Percentiles rank a stretch among this genome's conserved stretches.
phyloP scores from a whole-genome alignment of 2,888 invertebrate species.

The Mongoloraphidia duomilia region DNA sequence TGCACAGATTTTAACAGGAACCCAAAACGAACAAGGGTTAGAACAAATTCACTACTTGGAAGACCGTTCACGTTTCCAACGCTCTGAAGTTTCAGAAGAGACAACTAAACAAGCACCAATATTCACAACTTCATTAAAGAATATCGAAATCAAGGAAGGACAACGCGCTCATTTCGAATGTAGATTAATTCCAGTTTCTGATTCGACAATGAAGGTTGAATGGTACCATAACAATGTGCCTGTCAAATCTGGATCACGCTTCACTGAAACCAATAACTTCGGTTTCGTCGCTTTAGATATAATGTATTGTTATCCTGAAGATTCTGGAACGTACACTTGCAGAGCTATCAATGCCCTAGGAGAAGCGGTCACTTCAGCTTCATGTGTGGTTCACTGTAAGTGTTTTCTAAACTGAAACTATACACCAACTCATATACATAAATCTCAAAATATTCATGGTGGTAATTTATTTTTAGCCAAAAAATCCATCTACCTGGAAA shows the following conservation, averaged over 20 bases:
- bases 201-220: slow-evolving; percentile 84
- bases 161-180: slow-evolving; percentile 92
- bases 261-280: slow-evolving; percentile 92
- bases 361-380: slow-evolving; percentile 84
- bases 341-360: slow-evolving; percentile 84
- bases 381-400: slow-evolving; percentile 66
- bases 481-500: slow-evolving; percentile 74
- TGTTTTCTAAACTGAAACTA: slow-evolving; percentile 3
- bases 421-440: slow-evolving; percentile 5
- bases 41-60: slow-evolving; percentile 83
- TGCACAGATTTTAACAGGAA: slow-evolving; percentile 67
- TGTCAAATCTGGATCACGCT: slow-evolving; percentile 84
- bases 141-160: slow-evolving; percentile 85
- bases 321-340: slow-evolving; percentile 91
- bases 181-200: slow-evolving; percentile 84
- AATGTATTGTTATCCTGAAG: slow-evolving; percentile 88
- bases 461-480: slow-evolving; percentile 29
- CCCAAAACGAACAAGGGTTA: slow-evolving; percentile 76
- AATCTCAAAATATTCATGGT: neutral
- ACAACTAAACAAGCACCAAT: slow-evolving; percentile 81
- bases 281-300: slow-evolving; percentile 96
- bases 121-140: slow-evolving; percentile 84
- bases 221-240: slow-evolving; percentile 90
- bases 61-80: slow-evolving; percentile 63
- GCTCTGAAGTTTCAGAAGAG: slow-evolving; percentile 64